Base-by-base conservation (phyloP, 2,797 vertebrate species). In the Uromys caudimaculatus region DNA sequence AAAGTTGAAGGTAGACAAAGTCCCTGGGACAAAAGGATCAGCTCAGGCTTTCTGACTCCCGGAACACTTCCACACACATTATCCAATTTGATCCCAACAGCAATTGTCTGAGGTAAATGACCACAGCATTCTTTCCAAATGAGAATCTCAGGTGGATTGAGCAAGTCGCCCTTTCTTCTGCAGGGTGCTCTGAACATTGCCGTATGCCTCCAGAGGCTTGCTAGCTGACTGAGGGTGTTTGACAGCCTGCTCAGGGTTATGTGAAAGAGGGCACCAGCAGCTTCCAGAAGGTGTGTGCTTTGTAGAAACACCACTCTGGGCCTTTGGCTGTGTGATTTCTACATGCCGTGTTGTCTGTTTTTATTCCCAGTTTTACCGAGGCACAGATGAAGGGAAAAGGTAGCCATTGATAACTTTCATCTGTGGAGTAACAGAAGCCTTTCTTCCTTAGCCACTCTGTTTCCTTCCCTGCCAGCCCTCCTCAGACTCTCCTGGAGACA, bases 121-220 rank as follows among this genome's bases (percentile, higher is more conserved):
- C 60, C 38, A 29, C 12, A 44, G 35, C 75, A 75, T 17, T 79
- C 27, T 92, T 96, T 92, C 86, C 56, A 90, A 29, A 79, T n/a
- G 69, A 81, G 87, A 91, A 82, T 44, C 82, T 95, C 60, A 89
- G 24, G 29, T 58, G 88, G 81, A 62, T 64, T 44, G 41, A 60
- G 3, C 32, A 21, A 94, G 21, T 19, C 32, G 29, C 8, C 73
- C 38, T 44, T 85, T 78, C 21, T 86, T 93, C 73, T 2, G 0
- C 8, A 32, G 87, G 44, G 94, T 64, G 35, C 16, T 8, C 17
- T 86, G 52, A 91, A 54, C 19, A 14, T 41, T 38, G 6, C 27
- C 38, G 35, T 32, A 29, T 16, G 32, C 60, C 54, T 91, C 58
- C n/a, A 56, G 82, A 62, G 87, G 86, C 73, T 91, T 60, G n/a